Evolutionary conservation across 2,797 vertebrate genomes (phyloP), one percentile per base, ranked within the genome.

Genomic region (Rhynchonycteris naso): DNA sequence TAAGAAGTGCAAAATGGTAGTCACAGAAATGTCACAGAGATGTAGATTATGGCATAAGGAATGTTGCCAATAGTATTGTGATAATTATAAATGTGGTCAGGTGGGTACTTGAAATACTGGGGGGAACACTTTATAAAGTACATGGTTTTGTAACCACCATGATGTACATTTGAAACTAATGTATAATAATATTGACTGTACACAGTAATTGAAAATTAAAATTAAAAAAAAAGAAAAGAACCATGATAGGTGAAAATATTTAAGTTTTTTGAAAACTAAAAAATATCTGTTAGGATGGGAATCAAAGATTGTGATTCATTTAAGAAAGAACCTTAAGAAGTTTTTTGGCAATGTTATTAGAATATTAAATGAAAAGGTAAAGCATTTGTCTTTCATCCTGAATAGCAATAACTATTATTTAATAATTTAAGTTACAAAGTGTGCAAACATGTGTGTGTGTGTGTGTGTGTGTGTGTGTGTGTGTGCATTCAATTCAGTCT

Each of bases 371-470:
- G 58, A 59, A 95, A 95, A 96, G 93, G 93, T 97, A 66, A 84
- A 83, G 28, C 52, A 95, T 94, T 96, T 96, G 93, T 93, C 58
- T 95, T 95, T 94, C 68, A 94, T 95, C 75, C 18, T 0, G 86
- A 89, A 95, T 88, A 92, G 33, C 92, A 95, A 96, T 89, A 94
- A 90, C 54, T 91, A 94, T 95, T 94, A 93, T 95, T 95, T 76
- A 85, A 12, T 92, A 95, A 96, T 79, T 91, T 87, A 96, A 97
- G 24, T 96, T 50, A 63, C 81, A 98, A 96, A 97, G 97, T 59
- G 13, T 94, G n/a, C 18, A 54, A 54, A 54, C 14, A 54, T 54
- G 2, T 16, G 10, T 71, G 35, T 38, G 68, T 38, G 66, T 35
- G 30, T 30, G 30, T 66, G 63, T 16, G 43, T 54, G 4, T 4